Evolutionary conservation across 2,888 invertebrate genomes (phyloP), one percentile per base, ranked within the genome.

Genomic region (Harpagoxenus sublaevis): DNA sequence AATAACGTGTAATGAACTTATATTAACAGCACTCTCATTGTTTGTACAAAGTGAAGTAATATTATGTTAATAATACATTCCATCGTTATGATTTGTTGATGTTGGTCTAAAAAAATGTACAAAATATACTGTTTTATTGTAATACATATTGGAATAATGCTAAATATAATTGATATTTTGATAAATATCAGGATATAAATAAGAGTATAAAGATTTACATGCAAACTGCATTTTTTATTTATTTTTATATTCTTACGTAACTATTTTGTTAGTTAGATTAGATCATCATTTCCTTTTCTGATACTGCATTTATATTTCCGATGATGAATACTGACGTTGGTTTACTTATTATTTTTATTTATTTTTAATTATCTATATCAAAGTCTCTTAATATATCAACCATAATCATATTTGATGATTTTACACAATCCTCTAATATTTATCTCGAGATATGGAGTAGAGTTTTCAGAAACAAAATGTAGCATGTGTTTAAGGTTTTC

Each of bases 401-500:
- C 8, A 57, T 66, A 77, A 48, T 63, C 10, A 39, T 28, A 42
- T 68, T 63, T 1, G 1, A 18, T 63, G 10, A 39, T 39, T 45
- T 60, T 48, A 39, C 31, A 12, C 31, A 12, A 15, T 75, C 6
- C 2, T 77, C 5, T 28, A 23, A 66, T 71, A 31, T 57, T 45
- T 45, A 2, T 35, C 5, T 53, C 12, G 2, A 77, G 10, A 78
- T 83, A 8, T 57, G 55, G 78, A 66, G 39, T 60, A 51, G 10
- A 57, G 18, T 79, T 70, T 73, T 79, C 23, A 57, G 48, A 60
- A 81, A 60, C 12, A 81, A 66, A 63, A 70, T 45, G 9, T 15
- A 8, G 1, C 12, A 6, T 65, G 18, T 15, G 23, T 74, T 74
- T 70, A 31, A 81, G 53, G 31, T 92, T 92, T 90, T 92, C 90